A percentile compares a stretch with the other conserved stretches of the same genome.
These are phyloP conservation scores for Anadara kagoshimensis DNA, from an alignment of 1,140 invertebrate genomes.

Conservation along the genomic window DNA sequence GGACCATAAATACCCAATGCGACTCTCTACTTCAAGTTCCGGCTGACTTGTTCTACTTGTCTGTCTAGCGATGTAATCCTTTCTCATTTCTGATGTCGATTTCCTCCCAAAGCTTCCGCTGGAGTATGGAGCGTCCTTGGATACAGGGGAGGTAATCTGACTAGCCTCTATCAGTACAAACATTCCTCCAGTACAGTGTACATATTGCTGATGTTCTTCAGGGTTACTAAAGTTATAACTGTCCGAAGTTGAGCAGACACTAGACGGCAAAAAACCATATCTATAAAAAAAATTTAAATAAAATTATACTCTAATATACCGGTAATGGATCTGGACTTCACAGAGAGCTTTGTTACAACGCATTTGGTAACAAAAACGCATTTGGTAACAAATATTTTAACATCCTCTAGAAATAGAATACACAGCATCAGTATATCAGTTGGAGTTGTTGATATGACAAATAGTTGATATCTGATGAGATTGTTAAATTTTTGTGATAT, in stretches of 20 bases:
- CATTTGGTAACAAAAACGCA: no score
- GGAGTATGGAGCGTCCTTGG: constrained; percentile 12
- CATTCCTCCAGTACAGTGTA: constrained; percentile 95
- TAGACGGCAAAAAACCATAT: constrained; percentile 83
- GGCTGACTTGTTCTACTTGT: constrained; percentile 82
- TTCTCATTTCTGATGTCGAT: constrained; percentile 76
- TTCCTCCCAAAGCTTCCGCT: constrained; percentile 43
- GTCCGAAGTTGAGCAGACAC: constrained; percentile 20
- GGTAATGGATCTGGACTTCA: no score
- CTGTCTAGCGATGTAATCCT: constrained; percentile 91
- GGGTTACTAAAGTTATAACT: constrained; percentile 6
- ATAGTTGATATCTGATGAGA: no score
- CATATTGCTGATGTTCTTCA: constrained; percentile 78
- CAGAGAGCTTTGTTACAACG: no score
- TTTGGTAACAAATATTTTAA: no score
- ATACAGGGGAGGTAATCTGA: constrained; percentile 25
- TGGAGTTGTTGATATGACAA: no score
- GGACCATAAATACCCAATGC: constrained; percentile 95
- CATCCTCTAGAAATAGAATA: no score
- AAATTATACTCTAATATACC: no score
- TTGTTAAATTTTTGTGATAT: no score
- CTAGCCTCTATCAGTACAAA: constrained; percentile 85
- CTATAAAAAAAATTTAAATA: constrained; percentile 37
- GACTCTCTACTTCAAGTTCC: constrained; percentile 72
- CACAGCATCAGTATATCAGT: no score